These are phyloP conservation scores for Agelaius tricolor DNA, from an alignment of 2,113 vertebrate species.

Conservation along the genomic window DNA sequence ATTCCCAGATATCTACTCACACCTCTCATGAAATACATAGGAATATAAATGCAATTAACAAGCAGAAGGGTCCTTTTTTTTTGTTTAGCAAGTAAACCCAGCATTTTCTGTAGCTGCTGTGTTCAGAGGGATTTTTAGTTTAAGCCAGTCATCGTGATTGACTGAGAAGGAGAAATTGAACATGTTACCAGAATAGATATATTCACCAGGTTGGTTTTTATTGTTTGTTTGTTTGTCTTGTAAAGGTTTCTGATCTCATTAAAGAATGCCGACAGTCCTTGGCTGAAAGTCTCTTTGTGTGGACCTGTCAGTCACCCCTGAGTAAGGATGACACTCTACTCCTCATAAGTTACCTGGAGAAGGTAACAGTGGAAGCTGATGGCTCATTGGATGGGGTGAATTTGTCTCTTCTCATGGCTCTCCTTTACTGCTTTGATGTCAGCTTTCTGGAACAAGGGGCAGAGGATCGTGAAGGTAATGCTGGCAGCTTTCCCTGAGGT, in stretches of 20 bases:
- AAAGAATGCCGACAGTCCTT: constrained; percentile 91
- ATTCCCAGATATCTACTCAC: not conserved
- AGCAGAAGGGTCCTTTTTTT: not conserved
- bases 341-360: constrained; percentile 91
- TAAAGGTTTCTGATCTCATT: constrained; percentile 92
- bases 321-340: constrained; percentile 91
- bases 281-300: constrained; percentile 92
- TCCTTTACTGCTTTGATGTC: constrained; percentile 95
- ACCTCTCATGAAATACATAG: not conserved
- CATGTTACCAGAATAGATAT: not conserved
- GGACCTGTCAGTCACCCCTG: constrained; percentile 95
- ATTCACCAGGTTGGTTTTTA: not conserved
- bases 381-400: constrained; percentile 90
- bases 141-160: not conserved
- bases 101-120: not conserved
- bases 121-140: not conserved
- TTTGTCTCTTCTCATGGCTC: constrained; percentile 90
- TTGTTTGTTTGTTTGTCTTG: not conserved
- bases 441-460: constrained; percentile 91
- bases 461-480: constrained; percentile 92
- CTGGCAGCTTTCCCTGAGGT: not conserved
- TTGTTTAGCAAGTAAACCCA: not conserved
- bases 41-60: not conserved
- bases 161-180: not conserved
- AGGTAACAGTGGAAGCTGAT: constrained; percentile 88